Base-by-base conservation (phyloP, 2,113 vertebrate species). In the Zosterops hypoxanthus region DNA sequence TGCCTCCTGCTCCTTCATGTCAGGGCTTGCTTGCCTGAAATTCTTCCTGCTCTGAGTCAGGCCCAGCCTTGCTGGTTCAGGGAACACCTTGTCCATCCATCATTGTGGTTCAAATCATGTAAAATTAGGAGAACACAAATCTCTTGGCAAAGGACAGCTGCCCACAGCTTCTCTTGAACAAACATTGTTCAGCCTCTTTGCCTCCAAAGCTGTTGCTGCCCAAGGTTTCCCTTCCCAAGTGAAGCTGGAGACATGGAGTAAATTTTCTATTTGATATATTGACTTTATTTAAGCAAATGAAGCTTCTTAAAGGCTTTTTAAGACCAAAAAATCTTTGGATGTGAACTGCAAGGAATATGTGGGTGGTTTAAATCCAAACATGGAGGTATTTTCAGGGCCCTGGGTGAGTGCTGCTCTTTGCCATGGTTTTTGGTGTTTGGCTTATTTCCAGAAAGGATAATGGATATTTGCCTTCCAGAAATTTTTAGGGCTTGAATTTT, bases 31-130 rank as follows among this genome's bases (percentile, higher is more conserved):
- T 42, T 0, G 4, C 8, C 41, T 63, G n/a, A 14, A 61, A 13
- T 57, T 57, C 60, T 49, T 25, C 79, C 68, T 94, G 60, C 85
- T 72, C 41, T 60, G 82, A 91, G 71, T 80, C 93, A 93, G 84
- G 90, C 59, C 75, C 66, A 60, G 72, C 90, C 80, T 68, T 88
- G 82, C 80, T 60, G 29, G 65, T 42, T 92, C 52, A 81, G 56
- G 91, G 90, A 95, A 90, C 91, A 91, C 87, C 84, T 73, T 82
- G 75, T 82, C 23, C 3, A 2, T 80, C 90, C 59, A 14, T 88
- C 78, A 47, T 15, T 15, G 53, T 33, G 26, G n/a, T 65, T 73
- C 72, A 75, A 68, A 46, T 82, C 71, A 39, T 31, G 55, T 7
- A 12, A 81, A 81, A 88, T 61, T 14, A 93, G 84, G 56, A 66